A percentile compares a stretch with the other conserved stretches of the same genome.
phyloP scores from a whole-genome alignment of 2,888 invertebrate species.

The Tetheella fluctuosa region DNA sequence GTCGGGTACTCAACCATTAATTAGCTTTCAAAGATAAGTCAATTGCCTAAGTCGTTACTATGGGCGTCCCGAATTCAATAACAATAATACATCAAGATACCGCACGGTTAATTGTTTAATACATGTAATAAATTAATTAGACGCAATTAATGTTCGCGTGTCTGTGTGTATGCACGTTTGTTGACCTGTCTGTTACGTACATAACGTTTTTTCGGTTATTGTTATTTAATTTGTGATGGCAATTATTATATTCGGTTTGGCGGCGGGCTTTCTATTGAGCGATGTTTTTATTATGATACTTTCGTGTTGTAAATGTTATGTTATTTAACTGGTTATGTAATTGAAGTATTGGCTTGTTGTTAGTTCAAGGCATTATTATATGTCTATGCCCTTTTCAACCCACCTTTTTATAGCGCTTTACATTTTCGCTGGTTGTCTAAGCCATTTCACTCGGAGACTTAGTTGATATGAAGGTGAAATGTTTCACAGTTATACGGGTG shows the following conservation, averaged over 20 bases:
- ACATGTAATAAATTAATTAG: conserved; percentile 83
- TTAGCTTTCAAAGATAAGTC: conserved; percentile 79
- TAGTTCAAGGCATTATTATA: background rate
- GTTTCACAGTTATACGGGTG: too few species aligned
- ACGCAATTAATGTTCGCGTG: conserved; percentile 79
- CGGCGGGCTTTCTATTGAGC: conserved; percentile 40
- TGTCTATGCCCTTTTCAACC: background rate
- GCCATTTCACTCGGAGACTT: too few species aligned
- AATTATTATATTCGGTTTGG: conserved; percentile 55
- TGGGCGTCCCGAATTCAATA: conserved; percentile 73
- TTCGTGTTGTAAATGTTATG: conserved; percentile 20
- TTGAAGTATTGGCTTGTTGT: background rate
- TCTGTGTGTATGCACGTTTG: conserved; percentile 50
- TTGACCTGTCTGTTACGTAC: conserved; percentile 62
- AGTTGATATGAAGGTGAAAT: too few species aligned
- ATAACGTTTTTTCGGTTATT: conserved; percentile 45
- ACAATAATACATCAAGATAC: conserved; percentile 79
- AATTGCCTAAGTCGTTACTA: conserved; percentile 69
- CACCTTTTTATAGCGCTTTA: background rate
- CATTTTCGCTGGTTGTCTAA: background rate
- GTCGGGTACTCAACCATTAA: conserved; percentile 72
- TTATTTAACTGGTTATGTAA: conserved; percentile 17
- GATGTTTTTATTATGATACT: conserved; percentile 35
- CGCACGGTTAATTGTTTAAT: conserved; percentile 80
- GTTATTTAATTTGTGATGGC: conserved; percentile 62